Base-by-base conservation (phyloP, 2,888 invertebrate genomes). In the Loripinus fragilis region DNA sequence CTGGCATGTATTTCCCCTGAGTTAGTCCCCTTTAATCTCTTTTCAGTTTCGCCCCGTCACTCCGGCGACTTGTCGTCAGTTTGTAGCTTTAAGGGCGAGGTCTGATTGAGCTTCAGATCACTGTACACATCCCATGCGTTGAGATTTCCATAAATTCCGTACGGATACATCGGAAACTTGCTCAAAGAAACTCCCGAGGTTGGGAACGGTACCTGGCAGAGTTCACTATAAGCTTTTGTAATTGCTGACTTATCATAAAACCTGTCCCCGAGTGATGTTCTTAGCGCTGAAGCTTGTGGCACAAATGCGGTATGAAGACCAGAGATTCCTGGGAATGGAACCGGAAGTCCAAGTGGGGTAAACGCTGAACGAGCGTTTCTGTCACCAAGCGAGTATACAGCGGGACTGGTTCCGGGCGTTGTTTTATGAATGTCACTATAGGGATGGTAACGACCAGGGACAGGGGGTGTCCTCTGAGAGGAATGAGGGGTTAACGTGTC, bases 361-460 rank as follows among this genome's bases (percentile, higher is more conserved):
- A 93, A 93, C 3, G 93, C 93, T 0, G 93, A 93, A 78, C 93
- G 92, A 64, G 90, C 77, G 3, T 2, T 60, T 60, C 60, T 60
- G 7, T 88, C 87, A 20, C 87, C 87, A 35, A 85, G 76, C 10
- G 84, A 72, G 30, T 85, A 74, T 68, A 86, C 83, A 28, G 76
- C 50, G 0, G 79, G 50, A 23, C 78, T 76, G 25, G 79, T 85
- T 7, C 83, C 77, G 0, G 86, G 74, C 65, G 74, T 81, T 30
- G 86, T 76, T 12, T 86, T 76, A 10, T 78, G 76, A 38, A 75
- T 81, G 72, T 60, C 76, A 15, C 85, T 71, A 60, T 87, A 87
- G 0, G 86, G 90, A 42, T 81, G 86, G 35, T 77, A 85, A 20
- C 82, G 76, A 17, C 72, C 70, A 2, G 75, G 48, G 35, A 70